phyloP scores from a whole-genome alignment of 2,113 vertebrate genomes.

The Campylomormyrus numenius region DNA sequence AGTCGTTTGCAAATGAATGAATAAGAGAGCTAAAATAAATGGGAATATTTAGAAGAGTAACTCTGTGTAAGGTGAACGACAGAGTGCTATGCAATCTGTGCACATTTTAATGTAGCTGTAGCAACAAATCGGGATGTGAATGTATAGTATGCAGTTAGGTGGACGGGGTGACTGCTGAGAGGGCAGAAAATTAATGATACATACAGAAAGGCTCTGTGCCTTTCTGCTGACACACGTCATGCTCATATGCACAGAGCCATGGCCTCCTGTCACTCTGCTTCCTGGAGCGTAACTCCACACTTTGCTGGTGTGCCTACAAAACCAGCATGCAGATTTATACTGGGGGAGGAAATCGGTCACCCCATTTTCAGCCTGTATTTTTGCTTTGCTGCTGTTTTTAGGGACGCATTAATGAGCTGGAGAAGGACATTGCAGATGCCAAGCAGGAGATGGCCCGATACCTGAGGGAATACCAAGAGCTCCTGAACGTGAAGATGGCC shows the following conservation, averaged over 20 bases:
- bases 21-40: not conserved
- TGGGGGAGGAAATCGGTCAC: not conserved
- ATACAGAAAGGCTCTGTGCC: not conserved
- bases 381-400: not conserved
- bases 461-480: slow-evolving; percentile 53
- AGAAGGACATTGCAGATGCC: slow-evolving; percentile 63
- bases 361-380: not conserved
- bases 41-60: not conserved
- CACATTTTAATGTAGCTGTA: not conserved
- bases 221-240: not conserved
- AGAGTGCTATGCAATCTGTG: not conserved
- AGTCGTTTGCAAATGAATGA: not conserved
- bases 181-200: not conserved
- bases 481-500: slow-evolving; percentile 69
- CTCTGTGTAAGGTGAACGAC: not conserved
- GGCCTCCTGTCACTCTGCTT: not conserved
- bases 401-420: slow-evolving; percentile 61
- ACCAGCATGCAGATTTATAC: not conserved
- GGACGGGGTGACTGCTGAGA: not conserved
- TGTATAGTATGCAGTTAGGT: not conserved
- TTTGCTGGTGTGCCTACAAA: not conserved
- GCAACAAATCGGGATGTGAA: not conserved
- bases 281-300: not conserved
- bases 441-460: slow-evolving; percentile 68
- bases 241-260: not conserved